phyloP scores from a whole-genome alignment of 2,113 vertebrate genomes.

The Cephalopterus ornatus region DNA sequence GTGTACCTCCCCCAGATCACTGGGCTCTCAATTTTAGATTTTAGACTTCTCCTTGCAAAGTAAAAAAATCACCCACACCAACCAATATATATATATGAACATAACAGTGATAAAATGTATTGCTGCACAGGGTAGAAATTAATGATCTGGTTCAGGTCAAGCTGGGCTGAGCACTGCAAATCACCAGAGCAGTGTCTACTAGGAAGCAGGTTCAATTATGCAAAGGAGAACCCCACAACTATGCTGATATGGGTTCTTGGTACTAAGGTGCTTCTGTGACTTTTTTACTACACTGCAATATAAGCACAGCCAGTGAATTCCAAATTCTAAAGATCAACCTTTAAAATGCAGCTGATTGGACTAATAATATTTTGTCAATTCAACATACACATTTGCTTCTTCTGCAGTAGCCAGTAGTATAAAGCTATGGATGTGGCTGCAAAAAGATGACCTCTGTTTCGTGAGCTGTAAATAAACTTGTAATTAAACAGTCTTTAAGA shows the following conservation, averaged over 20 bases:
- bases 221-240: not conserved
- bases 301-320: not conserved
- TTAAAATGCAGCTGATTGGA: not conserved
- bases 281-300: not conserved
- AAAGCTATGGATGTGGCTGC: not conserved
- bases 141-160: not conserved
- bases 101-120: accelerated
- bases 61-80: not conserved
- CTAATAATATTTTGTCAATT: not conserved
- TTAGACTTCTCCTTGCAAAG: not conserved
- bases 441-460: not conserved
- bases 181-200: not conserved
- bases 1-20: not conserved
- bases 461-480: not conserved
- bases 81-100: not conserved
- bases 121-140: not conserved
- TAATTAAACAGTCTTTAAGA: not conserved
- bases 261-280: not conserved
- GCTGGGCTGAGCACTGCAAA: not conserved
- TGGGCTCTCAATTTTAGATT: not conserved
- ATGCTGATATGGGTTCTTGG: not conserved
- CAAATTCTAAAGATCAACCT: not conserved
- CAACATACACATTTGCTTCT: not conserved
- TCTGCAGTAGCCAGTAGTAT: not conserved
- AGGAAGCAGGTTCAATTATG: not conserved